Conservation (phyloP, 2,797 vertebrate genomes). For the Cercopithecus neglectus region DNA sequence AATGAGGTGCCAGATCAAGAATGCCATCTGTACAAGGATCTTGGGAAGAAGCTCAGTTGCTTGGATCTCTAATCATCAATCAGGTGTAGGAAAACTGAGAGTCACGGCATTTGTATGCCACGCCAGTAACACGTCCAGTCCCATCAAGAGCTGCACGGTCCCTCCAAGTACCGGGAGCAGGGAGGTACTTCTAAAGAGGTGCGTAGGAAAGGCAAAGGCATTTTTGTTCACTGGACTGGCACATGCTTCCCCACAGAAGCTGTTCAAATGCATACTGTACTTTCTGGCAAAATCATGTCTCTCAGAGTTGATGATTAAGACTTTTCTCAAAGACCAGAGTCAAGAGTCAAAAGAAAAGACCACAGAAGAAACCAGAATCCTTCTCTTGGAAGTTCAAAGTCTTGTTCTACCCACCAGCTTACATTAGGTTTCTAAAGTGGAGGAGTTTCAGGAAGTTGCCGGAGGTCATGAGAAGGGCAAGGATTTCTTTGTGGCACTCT, state of each 20-base stretch:
- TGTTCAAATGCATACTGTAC: neutral
- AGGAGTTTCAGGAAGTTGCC: slow-evolving; percentile 62
- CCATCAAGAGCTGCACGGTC: neutral
- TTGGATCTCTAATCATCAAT: neutral
- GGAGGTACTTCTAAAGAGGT: neutral
- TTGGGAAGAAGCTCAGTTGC: neutral
- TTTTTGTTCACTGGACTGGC: neutral
- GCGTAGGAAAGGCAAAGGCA: neutral
- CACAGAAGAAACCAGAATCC: slow-evolving; percentile 43
- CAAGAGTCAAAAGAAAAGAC: slow-evolving; percentile 49
- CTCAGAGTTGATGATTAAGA: slow-evolving; percentile 14
- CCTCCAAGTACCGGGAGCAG: neutral
- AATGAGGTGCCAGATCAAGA: neutral
- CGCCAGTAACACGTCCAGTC: neutral
- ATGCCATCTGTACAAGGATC: neutral
- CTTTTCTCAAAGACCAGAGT: slow-evolving; percentile 57
- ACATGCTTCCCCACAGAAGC: neutral
- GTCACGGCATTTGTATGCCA: neutral
- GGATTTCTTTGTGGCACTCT: neutral
- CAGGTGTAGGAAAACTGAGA: neutral
- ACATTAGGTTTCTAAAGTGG: neutral
- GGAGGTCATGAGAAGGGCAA: slow-evolving; percentile 52
- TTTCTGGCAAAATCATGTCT: slow-evolving; percentile 15
- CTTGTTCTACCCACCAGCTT: slow-evolving; percentile 47
- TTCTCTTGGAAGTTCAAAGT: slow-evolving; percentile 64